phyloP scores from a whole-genome alignment of 2,113 vertebrate genomes.

The Thermophis baileyi region DNA sequence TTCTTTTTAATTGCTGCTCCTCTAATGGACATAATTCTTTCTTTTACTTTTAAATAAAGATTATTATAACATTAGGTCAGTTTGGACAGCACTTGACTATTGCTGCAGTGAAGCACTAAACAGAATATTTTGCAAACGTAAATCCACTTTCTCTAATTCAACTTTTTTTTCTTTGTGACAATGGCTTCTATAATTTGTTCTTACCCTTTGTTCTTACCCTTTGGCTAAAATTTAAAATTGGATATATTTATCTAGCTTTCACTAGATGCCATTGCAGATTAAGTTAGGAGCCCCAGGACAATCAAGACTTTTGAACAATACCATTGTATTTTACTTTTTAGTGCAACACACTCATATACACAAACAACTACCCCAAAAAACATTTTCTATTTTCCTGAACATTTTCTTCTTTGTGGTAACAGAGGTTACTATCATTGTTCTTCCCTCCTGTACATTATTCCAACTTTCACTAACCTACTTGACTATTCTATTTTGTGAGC shows the following conservation, averaged over 20 bases:
- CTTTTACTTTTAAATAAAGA: neutral
- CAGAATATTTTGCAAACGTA: conserved; percentile 2
- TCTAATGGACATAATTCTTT: neutral
- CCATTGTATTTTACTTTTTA: neutral
- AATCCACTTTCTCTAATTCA: conserved; percentile 1
- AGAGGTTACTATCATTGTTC: neutral
- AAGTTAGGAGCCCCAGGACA: neutral
- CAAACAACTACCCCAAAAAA: neutral
- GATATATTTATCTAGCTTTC: conserved; percentile 3
- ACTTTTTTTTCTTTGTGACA: neutral
- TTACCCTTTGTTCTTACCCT: conserved; percentile 4
- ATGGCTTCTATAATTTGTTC: neutral
- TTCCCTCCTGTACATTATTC: neutral
- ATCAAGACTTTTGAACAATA: neutral
- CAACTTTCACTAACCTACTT: neutral
- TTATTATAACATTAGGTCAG: neutral
- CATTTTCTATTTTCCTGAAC: neutral
- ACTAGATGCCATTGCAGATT: conserved; percentile 3
- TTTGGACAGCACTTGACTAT: neutral
- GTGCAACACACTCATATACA: neutral
- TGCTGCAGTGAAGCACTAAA: neutral
- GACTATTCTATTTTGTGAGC: neutral
- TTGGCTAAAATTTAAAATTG: conserved; percentile 10
- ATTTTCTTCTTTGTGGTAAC: neutral
- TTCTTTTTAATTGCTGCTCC: neutral